Percentiles rank a stretch among this genome's conserved stretches.
These are phyloP conservation scores for Hirtodrosophila trivittata DNA, from an alignment of 2,888 invertebrate species.

Conservation along the genomic window DNA sequence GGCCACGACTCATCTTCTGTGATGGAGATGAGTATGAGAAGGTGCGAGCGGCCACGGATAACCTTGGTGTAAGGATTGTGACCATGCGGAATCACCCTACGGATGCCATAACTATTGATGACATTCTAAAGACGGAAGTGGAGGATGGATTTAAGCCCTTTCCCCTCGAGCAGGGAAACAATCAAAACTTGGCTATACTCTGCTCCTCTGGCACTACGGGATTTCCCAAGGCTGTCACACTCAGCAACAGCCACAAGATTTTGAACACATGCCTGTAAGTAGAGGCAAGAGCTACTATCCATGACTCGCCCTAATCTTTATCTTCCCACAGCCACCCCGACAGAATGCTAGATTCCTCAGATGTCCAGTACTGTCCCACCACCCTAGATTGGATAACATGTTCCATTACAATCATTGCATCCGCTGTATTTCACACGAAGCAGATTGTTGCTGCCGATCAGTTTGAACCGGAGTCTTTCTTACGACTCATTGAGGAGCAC, in stretches of 20 bases:
- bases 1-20: conserved; percentile 54
- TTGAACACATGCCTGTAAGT: background rate
- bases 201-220: conserved; percentile 80
- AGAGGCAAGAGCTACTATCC: background rate
- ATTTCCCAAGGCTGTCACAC: conserved; percentile 66
- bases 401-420: conserved; percentile 48
- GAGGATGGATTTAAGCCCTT: conserved; percentile 40
- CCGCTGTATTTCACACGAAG: conserved; percentile 57
- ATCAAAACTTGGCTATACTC: conserved; percentile 71
- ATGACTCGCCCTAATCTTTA: background rate
- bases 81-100: conserved; percentile 35
- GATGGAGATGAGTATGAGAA: conserved; percentile 50
- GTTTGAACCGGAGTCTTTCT: conserved; percentile 58
- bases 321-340: too few species aligned
- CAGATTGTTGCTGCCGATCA: conserved; percentile 68
- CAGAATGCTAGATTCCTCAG: too few species aligned
- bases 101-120: conserved; percentile 23
- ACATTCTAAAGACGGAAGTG: conserved; percentile 32
- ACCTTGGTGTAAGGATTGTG: conserved; percentile 29
- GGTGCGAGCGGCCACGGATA: conserved; percentile 24
- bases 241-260: conserved; percentile 4
- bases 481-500: conserved; percentile 66
- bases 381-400: conserved; percentile 54
- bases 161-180: conserved; percentile 55
- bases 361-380: too few species aligned